Conservation (phyloP, 2,113 vertebrate genomes). For the Acrocephalus arundinaceus region DNA sequence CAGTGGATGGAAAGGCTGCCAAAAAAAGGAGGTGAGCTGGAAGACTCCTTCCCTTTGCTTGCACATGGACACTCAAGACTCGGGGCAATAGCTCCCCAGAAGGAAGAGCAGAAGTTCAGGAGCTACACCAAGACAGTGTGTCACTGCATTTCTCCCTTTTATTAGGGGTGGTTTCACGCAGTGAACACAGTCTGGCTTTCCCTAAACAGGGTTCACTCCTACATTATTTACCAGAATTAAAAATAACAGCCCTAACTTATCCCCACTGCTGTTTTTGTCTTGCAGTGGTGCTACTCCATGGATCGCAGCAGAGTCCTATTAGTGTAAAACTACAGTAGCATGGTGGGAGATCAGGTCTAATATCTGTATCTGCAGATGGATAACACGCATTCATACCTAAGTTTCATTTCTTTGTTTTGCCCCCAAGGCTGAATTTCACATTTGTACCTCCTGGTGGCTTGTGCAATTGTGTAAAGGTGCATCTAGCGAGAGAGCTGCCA, state of each 20-base stretch:
- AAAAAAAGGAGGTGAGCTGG: background rate
- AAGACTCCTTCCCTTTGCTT: background rate
- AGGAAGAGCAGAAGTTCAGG: background rate
- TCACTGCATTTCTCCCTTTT: background rate
- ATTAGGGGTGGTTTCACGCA: background rate
- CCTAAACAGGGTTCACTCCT: background rate
- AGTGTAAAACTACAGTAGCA: background rate
- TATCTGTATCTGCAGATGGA: conserved; percentile 45
- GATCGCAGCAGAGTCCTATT: background rate
- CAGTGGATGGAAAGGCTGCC: background rate
- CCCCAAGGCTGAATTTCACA: conserved; percentile 57
- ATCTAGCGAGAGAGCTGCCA: conserved; percentile 48
- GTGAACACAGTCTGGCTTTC: background rate
- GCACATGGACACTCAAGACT: rapidly evolving
- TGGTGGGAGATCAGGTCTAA: conserved; percentile 26
- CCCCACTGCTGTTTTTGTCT: background rate
- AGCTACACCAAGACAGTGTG: background rate
- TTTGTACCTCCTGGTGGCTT: conserved; percentile 54
- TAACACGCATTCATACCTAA: background rate
- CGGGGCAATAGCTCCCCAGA: background rate
- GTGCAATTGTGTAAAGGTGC: conserved; percentile 60
- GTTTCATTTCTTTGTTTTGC: conserved; percentile 55
- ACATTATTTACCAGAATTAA: background rate
- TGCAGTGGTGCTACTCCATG: background rate
- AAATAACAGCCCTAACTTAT: background rate